phyloP scores from a whole-genome alignment of 2,113 vertebrate species.

The mouse (Mus musculus) region DNA sequence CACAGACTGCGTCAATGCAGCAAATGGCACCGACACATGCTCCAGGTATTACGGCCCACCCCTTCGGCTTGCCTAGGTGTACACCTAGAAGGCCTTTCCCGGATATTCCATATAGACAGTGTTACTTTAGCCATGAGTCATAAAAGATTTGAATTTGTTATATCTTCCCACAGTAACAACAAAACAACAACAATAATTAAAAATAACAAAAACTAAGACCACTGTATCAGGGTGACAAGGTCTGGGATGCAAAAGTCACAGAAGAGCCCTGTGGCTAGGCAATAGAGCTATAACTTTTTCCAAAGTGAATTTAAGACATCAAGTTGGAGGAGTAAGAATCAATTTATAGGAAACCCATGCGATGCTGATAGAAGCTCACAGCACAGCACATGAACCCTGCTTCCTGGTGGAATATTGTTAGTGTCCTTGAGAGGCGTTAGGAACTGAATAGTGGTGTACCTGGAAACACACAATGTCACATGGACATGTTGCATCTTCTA shows the following conservation, averaged over 20 bases:
- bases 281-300: not conserved
- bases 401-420: not conserved
- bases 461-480: not conserved
- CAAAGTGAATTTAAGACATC: not conserved
- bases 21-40: not conserved
- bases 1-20: not conserved
- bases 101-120: not conserved
- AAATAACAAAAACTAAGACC: not conserved
- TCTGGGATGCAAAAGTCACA: not conserved
- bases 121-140: not conserved
- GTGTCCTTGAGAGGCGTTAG: not conserved
- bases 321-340: not conserved
- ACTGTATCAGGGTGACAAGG: not conserved
- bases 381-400: not conserved
- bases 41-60: not conserved
- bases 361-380: not conserved
- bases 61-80: conserved; percentile 2
- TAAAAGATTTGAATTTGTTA: conserved; percentile 11
- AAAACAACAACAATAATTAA: not conserved
- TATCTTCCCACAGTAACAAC: not conserved
- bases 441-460: not conserved
- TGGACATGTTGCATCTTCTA: not conserved
- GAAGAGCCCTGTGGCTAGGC: not conserved
- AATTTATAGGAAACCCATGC: not conserved
- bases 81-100: not conserved